Base-by-base conservation (phyloP, 1,140 invertebrate species). In the Potamilus streckersoni region DNA sequence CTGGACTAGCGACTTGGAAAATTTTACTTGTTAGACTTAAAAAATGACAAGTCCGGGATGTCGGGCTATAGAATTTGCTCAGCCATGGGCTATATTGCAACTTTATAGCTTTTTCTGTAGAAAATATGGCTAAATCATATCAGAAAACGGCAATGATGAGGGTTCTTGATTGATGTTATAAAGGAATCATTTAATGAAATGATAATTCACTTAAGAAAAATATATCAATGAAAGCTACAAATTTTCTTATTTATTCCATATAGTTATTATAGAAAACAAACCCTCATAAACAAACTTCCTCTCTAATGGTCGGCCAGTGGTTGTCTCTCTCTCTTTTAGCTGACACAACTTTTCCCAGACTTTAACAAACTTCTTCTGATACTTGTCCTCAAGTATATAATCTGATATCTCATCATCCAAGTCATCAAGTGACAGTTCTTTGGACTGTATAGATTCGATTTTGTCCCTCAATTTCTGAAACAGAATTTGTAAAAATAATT, bases 311-410 rank as follows among this genome's bases (percentile, higher is more conserved):
- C 89, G 73, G 13, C 89, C 89, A n/a, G 89, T 87, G 2, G 70
- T 78, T 2, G 73, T 66, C 23, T 77, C 58, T 27, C 84, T 64
- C 2, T 83, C 81, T 70, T 87, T 89, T 17, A 88, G 17, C 61
- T 87, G 74, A 80, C 90, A 91, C 4, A 91, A 67, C 65, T 86
- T 85, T 31, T 86, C 82, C 88, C 88, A 91, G 17, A 88, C 86
- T 78, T 88, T 86, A 16, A 88, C 85, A 82, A 89, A 88, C 66
- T 86, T 86, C 64, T 78, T 83, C 79, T 89, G 84, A 55, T 87
- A 85, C 57, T 80, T 84, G 56, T 89, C 88, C 68, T 89, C 85
- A 60, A 84, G 78, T n/a, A 90, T 84, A 71, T 91, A 91, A 16
- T 79, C 64, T 3, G 89, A 88, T 14, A 86, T 83, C 16, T 88